These are phyloP conservation scores for Meandrina meandrites DNA, from an alignment of 92 coral and sea anemone species.

Conservation along the genomic window DNA sequence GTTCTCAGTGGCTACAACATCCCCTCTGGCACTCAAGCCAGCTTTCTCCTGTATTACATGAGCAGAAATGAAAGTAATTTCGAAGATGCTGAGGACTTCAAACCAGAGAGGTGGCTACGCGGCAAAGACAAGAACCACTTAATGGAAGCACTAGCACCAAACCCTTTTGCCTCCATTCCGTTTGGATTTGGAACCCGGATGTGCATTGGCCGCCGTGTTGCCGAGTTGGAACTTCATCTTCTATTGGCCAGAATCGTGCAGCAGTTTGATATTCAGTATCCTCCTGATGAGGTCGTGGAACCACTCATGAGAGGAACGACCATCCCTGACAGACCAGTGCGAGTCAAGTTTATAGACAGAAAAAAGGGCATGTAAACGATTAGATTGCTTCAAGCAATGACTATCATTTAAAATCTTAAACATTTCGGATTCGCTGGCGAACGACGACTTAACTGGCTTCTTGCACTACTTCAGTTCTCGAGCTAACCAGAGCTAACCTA, in stretches of 20 bases:
- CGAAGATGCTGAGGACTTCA: slow-evolving; percentile 48
- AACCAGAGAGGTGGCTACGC: slow-evolving; percentile 76
- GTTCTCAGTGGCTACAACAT: slow-evolving; percentile 54
- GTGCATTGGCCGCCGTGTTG: slow-evolving; percentile 73
- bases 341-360: not conserved
- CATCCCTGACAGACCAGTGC: not conserved
- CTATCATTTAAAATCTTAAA: too few species aligned
- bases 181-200: slow-evolving; percentile 78
- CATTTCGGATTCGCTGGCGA: too few species aligned
- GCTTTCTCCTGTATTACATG: slow-evolving; percentile 31
- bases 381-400: too few species aligned
- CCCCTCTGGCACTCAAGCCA: slow-evolving; percentile 52
- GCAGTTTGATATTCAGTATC: slow-evolving; percentile 54
- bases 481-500: too few species aligned
- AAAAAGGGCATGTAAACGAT: too few species aligned
- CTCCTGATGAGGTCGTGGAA: slow-evolving; percentile 23
- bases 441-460: too few species aligned
- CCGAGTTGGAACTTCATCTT: slow-evolving; percentile 64
- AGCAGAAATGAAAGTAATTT: slow-evolving; percentile 60
- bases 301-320: not conserved
- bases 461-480: too few species aligned
- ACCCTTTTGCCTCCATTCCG: slow-evolving; percentile 63
- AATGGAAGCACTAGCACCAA: slow-evolving; percentile 17
- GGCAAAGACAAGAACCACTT: not conserved
- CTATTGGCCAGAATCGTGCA: slow-evolving; percentile 48